Base-by-base conservation (phyloP, 2,113 vertebrate species). In the Saccopteryx bilineata region DNA sequence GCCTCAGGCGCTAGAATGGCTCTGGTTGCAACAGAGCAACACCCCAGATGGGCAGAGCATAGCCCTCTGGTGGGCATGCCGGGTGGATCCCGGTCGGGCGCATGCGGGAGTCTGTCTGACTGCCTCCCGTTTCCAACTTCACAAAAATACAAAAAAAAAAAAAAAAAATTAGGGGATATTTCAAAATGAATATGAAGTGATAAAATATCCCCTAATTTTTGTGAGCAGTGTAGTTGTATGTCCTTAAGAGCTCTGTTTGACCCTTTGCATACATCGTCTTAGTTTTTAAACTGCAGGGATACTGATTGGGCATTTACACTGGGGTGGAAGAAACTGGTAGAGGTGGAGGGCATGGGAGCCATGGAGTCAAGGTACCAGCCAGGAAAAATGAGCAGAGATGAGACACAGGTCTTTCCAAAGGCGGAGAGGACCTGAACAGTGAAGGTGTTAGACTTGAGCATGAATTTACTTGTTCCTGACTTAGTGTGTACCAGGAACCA, bases 221-320 rank as follows among this genome's bases (percentile, higher is more conserved):
- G 39, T 39, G 39, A 39, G 39, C 39, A 39, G 68, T 82, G 28
- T 61, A 72, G 39, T 31, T 68, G n/a, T 31, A 15, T 24, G 4
- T 82, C 21, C 39, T 21, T 50, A 75, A 84, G 61, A 68, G 33
- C 9, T 96, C 26, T 50, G 7, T 12, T 18, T 95, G 46, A 15
- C 17, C 17, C 19, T 96, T 95, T 83, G 33, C 13, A 46, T 83
- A 39, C 1, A 46, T 72, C 1, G 54, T 4, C 72, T 52, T 61
- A 65, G 56, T 81, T 87, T 88, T 85, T 72, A 17, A 39, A 88
- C 31, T 90, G 56, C 11, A 66, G 56, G 91, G 33, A 78, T 82
- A 13, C 65, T 88, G 90, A 31, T 56, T 52, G 85, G 18, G 5
- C 19, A n/a, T 86, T 92, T 72, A 48, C 63, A 28, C 5, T 12